phyloP scores from a whole-genome alignment of 23 tunicate species.

The Clavelina lepadiformis region DNA sequence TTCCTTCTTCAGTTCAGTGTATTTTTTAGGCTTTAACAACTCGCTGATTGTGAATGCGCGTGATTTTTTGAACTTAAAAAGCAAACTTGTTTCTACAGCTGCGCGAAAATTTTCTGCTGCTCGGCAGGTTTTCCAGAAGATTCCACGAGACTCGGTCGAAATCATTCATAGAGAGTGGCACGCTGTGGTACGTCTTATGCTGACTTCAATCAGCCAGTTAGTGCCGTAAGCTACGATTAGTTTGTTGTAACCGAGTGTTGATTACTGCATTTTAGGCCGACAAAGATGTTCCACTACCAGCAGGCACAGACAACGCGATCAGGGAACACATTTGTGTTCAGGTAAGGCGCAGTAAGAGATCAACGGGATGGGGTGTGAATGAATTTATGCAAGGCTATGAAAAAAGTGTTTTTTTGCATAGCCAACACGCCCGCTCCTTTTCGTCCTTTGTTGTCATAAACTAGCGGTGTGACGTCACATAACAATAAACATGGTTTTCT shows the following conservation, averaged over 20 bases:
- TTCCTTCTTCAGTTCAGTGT: not conserved
- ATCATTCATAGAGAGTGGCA: conserved; percentile 51
- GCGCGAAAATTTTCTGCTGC: conserved; percentile 67
- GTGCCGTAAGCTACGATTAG: too few relatives aligned
- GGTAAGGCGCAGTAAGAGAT: too few relatives aligned
- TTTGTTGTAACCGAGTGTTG: not conserved
- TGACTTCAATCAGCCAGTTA: too few relatives aligned
- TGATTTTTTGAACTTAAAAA: not conserved
- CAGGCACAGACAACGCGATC: conserved; percentile 67
- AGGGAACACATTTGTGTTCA: conserved; percentile 74
- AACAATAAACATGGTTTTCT: too few relatives aligned
- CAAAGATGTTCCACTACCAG: conserved; percentile 40
- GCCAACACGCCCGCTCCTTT: too few relatives aligned
- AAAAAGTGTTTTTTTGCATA: too few relatives aligned
- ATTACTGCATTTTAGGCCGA: conserved; percentile 13
- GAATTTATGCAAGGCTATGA: too few relatives aligned
- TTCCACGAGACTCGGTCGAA: conserved; percentile 69
- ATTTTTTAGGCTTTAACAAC: not conserved
- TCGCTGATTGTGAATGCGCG: too few relatives aligned
- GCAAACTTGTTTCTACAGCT: conserved; percentile 14
- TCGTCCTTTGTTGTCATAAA: too few relatives aligned
- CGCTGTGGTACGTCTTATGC: conserved; percentile 10
- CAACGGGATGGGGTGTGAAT: too few relatives aligned
- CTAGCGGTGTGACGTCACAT: too few relatives aligned
- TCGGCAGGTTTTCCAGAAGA: conserved; percentile 38